Conservation (phyloP, 2,797 vertebrate species). For the Sparus aurata region DNA sequence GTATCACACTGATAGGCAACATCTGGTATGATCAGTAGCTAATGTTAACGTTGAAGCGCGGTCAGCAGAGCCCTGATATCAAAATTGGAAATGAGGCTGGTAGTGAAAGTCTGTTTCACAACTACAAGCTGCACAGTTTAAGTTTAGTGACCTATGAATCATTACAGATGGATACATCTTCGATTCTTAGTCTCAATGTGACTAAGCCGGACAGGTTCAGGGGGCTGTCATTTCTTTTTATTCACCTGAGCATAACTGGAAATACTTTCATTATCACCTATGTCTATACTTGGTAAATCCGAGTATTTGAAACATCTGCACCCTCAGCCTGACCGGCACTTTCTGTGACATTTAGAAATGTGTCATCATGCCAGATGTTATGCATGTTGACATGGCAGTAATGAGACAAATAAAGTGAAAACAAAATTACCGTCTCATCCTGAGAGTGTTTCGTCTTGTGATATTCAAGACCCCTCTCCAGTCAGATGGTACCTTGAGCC, state of each 20-base stretch:
- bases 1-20: too few species aligned
- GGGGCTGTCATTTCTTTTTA: conserved; percentile 26
- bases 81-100: conserved; percentile 16
- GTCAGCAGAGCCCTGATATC: background rate
- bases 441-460: background rate
- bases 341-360: conserved; percentile 48
- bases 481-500: conserved; percentile 1
- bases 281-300: background rate
- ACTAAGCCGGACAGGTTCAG: background rate
- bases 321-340: conserved; percentile 2
- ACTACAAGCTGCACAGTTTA: background rate
- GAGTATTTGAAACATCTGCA: conserved; percentile 26
- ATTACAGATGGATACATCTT: background rate
- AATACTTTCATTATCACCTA: conserved; percentile 32
- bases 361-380: conserved; percentile 10
- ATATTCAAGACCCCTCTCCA: conserved; percentile 16
- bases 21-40: background rate
- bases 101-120: conserved; percentile 18
- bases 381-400: background rate
- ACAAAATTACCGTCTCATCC: conserved; percentile 20
- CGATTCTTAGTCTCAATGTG: background rate
- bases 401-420: conserved; percentile 23
- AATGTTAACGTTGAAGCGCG: background rate
- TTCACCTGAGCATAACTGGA: conserved; percentile 11
- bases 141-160: background rate